phyloP scores from a whole-genome alignment of 2,113 vertebrate species.

The Laticauda laticaudata region DNA sequence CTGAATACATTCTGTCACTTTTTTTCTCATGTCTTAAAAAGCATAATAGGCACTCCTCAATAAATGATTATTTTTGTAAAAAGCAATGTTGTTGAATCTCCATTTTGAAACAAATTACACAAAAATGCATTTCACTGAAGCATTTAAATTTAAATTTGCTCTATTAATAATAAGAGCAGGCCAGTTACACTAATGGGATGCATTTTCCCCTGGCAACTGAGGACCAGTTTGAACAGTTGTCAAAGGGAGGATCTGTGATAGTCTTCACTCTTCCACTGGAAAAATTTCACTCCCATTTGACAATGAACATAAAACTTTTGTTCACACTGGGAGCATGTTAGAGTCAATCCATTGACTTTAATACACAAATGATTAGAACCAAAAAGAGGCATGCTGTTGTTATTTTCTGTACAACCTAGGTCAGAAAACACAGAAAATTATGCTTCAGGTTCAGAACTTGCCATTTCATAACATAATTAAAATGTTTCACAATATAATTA shows the following conservation, averaged over 20 bases:
- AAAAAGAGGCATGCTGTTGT: not conserved
- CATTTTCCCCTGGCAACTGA: not conserved
- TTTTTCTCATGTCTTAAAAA: not conserved
- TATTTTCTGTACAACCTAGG: not conserved
- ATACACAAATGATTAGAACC: not conserved
- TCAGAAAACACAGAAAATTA: not conserved
- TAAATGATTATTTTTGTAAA: not conserved
- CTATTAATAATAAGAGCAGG: not conserved
- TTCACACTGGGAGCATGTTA: not conserved
- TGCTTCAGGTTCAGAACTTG: constrained; percentile 24
- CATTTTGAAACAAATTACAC: not conserved
- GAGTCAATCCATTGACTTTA: not conserved
- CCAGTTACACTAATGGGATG: not conserved
- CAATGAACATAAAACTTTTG: not conserved
- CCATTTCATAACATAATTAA: not conserved
- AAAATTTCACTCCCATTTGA: not conserved
- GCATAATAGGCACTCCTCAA: too few relatives aligned
- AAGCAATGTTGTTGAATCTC: not conserved
- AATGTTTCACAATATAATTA: not conserved
- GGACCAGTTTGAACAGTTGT: not conserved
- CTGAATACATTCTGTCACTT: not conserved
- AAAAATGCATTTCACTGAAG: not conserved
- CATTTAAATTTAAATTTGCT: not conserved
- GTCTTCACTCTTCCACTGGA: not conserved
- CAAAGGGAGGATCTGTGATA: not conserved